These are phyloP conservation scores for Drosophila phalerata DNA, from an alignment of 2,888 invertebrate genomes.

Conservation along the genomic window DNA sequence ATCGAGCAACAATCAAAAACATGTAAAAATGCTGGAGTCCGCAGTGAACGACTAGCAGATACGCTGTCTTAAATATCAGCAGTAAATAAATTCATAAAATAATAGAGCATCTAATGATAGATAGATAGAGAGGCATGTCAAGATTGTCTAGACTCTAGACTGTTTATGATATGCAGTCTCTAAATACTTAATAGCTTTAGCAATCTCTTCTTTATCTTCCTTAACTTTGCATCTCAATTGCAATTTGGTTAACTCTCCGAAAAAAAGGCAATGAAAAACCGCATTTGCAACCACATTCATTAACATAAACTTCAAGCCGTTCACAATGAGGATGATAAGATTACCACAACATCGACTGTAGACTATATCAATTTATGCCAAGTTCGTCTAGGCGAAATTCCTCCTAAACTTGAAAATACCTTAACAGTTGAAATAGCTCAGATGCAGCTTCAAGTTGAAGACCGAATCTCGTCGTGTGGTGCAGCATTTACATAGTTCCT, in stretches of 20 bases:
- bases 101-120: not conserved
- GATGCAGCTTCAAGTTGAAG: not conserved
- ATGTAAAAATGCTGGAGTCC: slow-evolving; percentile 9
- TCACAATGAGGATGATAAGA: slow-evolving; percentile 44
- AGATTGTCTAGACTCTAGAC: slow-evolving; percentile 1
- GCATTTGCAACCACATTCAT: slow-evolving; percentile 51
- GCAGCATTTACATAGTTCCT: slow-evolving; percentile 61
- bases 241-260: slow-evolving; percentile 40
- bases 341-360: slow-evolving; percentile 46
- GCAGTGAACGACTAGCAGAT: slow-evolving; percentile 8
- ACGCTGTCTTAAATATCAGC: not conserved
- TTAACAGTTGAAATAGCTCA: slow-evolving; percentile 35
- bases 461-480: slow-evolving; percentile 20
- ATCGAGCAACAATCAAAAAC: slow-evolving; percentile 13
- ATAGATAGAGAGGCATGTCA: not conserved
- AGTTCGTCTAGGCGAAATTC: slow-evolving; percentile 54
- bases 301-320: slow-evolving; percentile 61
- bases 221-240: slow-evolving; percentile 37
- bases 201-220: slow-evolving; percentile 1
- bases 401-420: slow-evolving; percentile 54
- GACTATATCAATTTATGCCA: slow-evolving; percentile 62
- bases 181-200: slow-evolving; percentile 8
- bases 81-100: slow-evolving; percentile 1
- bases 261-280: slow-evolving; percentile 8
- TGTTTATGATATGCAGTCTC: slow-evolving; percentile 1